Evolutionary conservation across 1,140 invertebrate species (phyloP).

Genomic region (Heliothis virescens): DNA sequence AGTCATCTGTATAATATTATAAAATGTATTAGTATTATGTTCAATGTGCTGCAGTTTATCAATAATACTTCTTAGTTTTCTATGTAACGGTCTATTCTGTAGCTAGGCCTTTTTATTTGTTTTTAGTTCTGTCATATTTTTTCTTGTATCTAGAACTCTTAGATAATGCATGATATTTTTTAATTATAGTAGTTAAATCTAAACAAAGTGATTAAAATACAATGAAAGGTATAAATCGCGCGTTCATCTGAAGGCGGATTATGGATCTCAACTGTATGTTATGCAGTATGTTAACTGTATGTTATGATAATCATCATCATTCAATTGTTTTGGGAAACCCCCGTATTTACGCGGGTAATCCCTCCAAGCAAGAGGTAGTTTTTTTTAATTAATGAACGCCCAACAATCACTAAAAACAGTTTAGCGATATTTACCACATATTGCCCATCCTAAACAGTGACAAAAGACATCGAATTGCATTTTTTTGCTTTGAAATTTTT

Average conservation of each 20-base stretch:
- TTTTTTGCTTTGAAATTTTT: too few species aligned
- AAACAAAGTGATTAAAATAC: not conserved
- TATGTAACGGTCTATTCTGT: constrained; percentile 2
- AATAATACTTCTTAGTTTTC: not conserved
- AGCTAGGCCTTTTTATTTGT: constrained; percentile 16
- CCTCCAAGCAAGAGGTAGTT: too few species aligned
- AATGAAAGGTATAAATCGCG: not conserved
- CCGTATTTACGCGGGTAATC: too few species aligned
- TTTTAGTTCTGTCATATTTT: constrained; percentile 9
- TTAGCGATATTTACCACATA: too few species aligned
- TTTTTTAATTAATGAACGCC: too few species aligned
- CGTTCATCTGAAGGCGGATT: not conserved
- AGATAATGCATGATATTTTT: constrained; percentile 11
- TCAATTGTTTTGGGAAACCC: too few species aligned
- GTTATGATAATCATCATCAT: too few species aligned
- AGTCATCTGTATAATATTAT: constrained; percentile 61
- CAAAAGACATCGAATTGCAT: too few species aligned
- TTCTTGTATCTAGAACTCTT: not conserved
- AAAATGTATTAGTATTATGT: constrained; percentile 36
- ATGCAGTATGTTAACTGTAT: too few species aligned
- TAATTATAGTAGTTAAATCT: not conserved
- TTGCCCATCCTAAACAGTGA: too few species aligned
- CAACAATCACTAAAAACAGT: too few species aligned
- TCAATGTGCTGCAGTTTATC: constrained; percentile 19
- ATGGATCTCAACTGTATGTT: not conserved